phyloP scores from a whole-genome alignment of 2,888 invertebrate species.

The Andrena hattorfiana region DNA sequence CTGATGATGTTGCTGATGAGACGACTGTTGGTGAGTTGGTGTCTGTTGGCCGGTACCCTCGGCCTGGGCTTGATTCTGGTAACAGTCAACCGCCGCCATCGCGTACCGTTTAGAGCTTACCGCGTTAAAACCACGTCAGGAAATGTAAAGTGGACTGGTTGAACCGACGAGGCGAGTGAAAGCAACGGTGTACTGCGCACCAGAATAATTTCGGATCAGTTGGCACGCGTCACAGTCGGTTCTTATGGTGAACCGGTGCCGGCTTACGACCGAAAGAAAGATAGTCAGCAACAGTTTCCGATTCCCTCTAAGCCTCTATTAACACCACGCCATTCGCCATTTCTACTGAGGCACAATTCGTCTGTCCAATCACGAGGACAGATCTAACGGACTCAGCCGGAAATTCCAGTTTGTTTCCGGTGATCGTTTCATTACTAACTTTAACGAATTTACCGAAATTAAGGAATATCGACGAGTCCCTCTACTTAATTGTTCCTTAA shows the following conservation, averaged over 20 bases:
- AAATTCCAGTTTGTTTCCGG: constrained; percentile 66
- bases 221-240: constrained; percentile 72
- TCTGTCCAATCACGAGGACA: constrained; percentile 48
- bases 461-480: background rate
- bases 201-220: constrained; percentile 66
- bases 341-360: constrained; percentile 52
- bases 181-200: constrained; percentile 57
- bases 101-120: constrained; percentile 64
- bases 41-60: constrained; percentile 73
- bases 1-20: constrained; percentile 61
- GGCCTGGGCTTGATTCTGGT: constrained; percentile 78
- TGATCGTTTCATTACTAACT: constrained; percentile 67
- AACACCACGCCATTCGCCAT: constrained; percentile 60
- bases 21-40: constrained; percentile 72
- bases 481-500: constrained; percentile 16
- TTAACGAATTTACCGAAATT: constrained; percentile 35
- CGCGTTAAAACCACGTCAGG: constrained; percentile 55
- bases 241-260: constrained; percentile 75
- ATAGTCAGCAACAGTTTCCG: constrained; percentile 72
- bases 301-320: constrained; percentile 62
- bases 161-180: constrained; percentile 42
- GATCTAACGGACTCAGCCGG: constrained; percentile 58
- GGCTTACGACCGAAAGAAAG: constrained; percentile 75
- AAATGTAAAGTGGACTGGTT: constrained; percentile 38
- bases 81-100: constrained; percentile 83